Conservation (phyloP, 2,113 vertebrate species). For the Balaeniceps rex region DNA sequence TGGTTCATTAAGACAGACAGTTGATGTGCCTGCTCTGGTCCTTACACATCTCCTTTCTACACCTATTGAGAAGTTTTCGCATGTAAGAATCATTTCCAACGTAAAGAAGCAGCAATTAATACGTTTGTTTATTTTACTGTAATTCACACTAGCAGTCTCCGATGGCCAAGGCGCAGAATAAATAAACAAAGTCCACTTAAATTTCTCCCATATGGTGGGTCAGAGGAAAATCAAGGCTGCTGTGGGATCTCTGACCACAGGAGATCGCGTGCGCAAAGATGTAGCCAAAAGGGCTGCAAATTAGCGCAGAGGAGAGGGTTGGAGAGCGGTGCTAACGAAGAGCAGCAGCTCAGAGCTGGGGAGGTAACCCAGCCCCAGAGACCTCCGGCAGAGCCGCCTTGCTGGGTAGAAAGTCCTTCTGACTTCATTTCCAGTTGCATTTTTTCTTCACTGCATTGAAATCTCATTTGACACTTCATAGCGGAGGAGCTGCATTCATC, state of each 20-base stretch:
- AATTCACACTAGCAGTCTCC: neutral
- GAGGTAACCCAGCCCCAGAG: neutral
- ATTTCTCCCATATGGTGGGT: neutral
- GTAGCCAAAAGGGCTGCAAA: neutral
- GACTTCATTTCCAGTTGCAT: neutral
- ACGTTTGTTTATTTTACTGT: slow-evolving; percentile 14
- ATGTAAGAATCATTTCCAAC: neutral
- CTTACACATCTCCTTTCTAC: neutral
- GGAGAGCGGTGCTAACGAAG: neutral
- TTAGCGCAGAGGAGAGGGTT: neutral
- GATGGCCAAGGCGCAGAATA: neutral
- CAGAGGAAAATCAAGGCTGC: neutral
- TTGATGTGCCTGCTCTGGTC: neutral
- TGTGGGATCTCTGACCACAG: neutral
- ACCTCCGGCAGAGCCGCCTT: neutral
- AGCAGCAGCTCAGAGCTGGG: neutral
- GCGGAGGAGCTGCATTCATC: neutral
- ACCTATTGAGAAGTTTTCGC: neutral
- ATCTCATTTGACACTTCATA: neutral
- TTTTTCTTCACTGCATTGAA: neutral
- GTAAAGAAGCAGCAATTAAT: slow-evolving; percentile 16
- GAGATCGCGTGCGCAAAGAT: rapidly evolving
- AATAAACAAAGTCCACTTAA: neutral
- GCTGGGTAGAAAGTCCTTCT: neutral
- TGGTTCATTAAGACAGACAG: neutral